These are phyloP conservation scores for Schizopygopsis pylzovi DNA, from an alignment of 2,797 vertebrate species.

Conservation along the genomic window DNA sequence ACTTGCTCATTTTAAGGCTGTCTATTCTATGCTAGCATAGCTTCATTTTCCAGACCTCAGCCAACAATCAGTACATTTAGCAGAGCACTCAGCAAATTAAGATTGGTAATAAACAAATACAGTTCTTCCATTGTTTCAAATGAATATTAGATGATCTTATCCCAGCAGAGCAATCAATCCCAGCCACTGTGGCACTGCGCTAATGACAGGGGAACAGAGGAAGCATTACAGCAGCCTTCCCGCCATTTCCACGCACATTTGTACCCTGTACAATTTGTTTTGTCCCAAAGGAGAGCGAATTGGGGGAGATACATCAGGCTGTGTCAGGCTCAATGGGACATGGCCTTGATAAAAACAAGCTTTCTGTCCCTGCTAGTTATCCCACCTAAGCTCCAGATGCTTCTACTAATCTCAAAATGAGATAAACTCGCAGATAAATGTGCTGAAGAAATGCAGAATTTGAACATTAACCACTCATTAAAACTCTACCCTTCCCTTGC, in stretches of 20 bases:
- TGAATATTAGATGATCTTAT: constrained; percentile 75
- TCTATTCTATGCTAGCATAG: constrained; percentile 25
- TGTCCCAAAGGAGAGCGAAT: constrained; percentile 44
- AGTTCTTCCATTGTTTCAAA: constrained; percentile 60
- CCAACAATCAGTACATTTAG: constrained; percentile 50
- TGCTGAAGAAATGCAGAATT: background rate
- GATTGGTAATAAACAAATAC: constrained; percentile 68
- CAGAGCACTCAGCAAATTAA: constrained; percentile 57
- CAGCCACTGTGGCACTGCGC: constrained; percentile 56
- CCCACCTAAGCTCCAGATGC: constrained; percentile 19
- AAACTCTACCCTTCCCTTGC: background rate
- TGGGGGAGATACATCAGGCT: constrained; percentile 50
- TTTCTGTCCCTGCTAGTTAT: constrained; percentile 9
- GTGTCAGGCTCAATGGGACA: constrained; percentile 47
- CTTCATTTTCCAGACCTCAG: constrained; percentile 32
- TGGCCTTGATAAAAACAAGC: constrained; percentile 34
- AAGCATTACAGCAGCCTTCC: constrained; percentile 58
- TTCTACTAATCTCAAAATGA: background rate
- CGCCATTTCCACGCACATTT: constrained; percentile 57
- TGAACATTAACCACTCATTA: background rate
- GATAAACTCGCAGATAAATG: background rate
- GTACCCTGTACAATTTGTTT: constrained; percentile 58
- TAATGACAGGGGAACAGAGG: constrained; percentile 64
- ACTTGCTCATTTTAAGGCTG: constrained; percentile 27
- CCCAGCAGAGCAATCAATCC: constrained; percentile 64